Percentiles rank a stretch among this genome's conserved stretches.
Conservation (phyloP, 2,113 vertebrate species). For the Ciconia maguari region DNA sequence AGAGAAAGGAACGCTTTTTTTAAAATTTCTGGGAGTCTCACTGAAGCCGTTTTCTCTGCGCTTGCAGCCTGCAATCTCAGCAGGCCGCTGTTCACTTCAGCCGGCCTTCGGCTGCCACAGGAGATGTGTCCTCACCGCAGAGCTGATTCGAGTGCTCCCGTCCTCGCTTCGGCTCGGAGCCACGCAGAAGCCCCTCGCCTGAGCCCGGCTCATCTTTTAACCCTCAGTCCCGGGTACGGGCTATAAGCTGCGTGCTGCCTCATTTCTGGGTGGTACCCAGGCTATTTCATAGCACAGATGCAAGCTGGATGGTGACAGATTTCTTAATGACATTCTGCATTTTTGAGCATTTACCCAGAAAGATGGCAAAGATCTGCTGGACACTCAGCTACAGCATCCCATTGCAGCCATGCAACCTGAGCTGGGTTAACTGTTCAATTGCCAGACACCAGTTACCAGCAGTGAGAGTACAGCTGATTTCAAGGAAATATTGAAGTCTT, state of each 20-base stretch:
- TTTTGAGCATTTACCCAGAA: not conserved
- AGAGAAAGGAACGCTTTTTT: not conserved
- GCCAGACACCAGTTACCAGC: not conserved
- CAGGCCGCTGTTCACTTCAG: not conserved
- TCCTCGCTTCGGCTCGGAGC: not conserved
- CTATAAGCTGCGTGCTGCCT: too few relatives aligned
- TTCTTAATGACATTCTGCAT: not conserved
- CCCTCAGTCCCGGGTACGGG: not conserved
- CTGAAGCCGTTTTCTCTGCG: not conserved
- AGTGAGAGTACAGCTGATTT: not conserved
- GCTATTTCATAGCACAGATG: accelerated
- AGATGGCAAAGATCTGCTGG: not conserved
- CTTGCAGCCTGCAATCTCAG: not conserved
- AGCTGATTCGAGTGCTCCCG: not conserved
- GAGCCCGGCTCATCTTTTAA: not conserved
- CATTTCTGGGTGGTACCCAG: too few relatives aligned
- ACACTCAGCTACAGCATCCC: not conserved
- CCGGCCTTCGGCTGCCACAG: not conserved
- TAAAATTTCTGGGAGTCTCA: not conserved
- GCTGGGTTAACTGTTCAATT: not conserved
- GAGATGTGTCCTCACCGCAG: not conserved
- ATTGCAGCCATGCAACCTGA: accelerated
- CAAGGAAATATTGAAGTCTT: not conserved
- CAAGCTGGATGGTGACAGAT: not conserved
- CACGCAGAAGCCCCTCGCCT: accelerated